Evolutionary conservation across 1,140 invertebrate genomes (phyloP), one percentile per base, ranked within the genome.

Genomic region (Yoshiicerus persimilis): DNA sequence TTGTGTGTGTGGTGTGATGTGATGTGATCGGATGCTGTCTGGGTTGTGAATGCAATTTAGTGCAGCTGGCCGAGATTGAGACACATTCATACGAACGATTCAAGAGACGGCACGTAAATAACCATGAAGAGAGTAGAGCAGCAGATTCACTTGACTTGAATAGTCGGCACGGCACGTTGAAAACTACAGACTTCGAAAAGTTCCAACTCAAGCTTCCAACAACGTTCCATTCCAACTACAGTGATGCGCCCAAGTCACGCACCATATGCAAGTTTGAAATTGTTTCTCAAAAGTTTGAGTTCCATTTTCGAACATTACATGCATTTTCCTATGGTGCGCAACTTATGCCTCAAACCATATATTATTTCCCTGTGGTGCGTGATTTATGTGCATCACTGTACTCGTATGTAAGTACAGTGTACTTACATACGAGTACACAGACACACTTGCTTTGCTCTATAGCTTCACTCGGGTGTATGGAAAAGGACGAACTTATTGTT

Each of bases 31-130:
- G 27, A 16, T 10, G 25, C 66, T 27, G 66, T 70, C 66, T 70
- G 66, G 25, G 66, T 30, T 70, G 66, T 70, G 66, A 70, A 70
- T 70, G 66, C 66, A 70, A 70, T 70, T 70, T 70, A 70, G 6
- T 70, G 66, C 66, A 70, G 66, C 66, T 30, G 66, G 64, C 8
- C 66, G 86, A 86, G 47, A 86, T 66, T 86, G 86, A 86, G 84
- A 86, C 62, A 86, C 84, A 56, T 56, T 56, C 47, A 30, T 66
- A 23, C 25, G 66, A 70, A 70, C 66, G 66, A 70, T 13, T 70
- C 66, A 70, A 70, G 66, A 70, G 66, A 70, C 66, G 66, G 30
- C 30, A 27, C 25, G 66, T 70, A 70, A 70, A 30, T 70, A 70
- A 70, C 66, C 30, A 70, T 56, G 47, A 56, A 56, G 3, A 56